phyloP scores from a whole-genome alignment of 2,888 invertebrate genomes.

The Phyllotreta cruciferae region DNA sequence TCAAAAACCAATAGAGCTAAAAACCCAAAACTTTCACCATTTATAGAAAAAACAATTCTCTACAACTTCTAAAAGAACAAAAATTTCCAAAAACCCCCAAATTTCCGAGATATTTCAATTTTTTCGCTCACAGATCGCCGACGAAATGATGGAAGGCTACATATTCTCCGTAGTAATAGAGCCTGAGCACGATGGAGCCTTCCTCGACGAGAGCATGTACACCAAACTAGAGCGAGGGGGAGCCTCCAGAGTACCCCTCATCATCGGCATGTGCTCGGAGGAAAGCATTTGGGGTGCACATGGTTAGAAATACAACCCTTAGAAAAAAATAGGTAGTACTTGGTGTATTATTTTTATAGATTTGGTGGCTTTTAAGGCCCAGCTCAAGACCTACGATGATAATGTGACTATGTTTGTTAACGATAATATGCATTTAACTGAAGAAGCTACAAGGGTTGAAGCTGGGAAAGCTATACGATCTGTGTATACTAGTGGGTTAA shows the following conservation, averaged over 20 bases:
- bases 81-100: too few relatives aligned
- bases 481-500: slow-evolving; percentile 33
- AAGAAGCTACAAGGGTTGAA: slow-evolving; percentile 25
- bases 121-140: slow-evolving; percentile 19
- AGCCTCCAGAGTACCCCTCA: slow-evolving; percentile 8
- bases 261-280: slow-evolving; percentile 23
- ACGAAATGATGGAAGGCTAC: slow-evolving; percentile 30
- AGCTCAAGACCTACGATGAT: slow-evolving; percentile 31
- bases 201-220: slow-evolving; percentile 14
- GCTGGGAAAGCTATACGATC: slow-evolving; percentile 37
- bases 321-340: neutral
- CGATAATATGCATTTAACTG: slow-evolving; percentile 40
- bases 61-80: too few relatives aligned
- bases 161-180: slow-evolving; percentile 34
- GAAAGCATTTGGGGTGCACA: slow-evolving; percentile 17
- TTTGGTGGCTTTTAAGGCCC: slow-evolving; percentile 12
- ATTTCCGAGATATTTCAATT: neutral
- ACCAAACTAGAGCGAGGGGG: slow-evolving; percentile 5
- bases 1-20: too few relatives aligned
- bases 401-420: slow-evolving; percentile 36
- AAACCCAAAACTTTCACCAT: too few relatives aligned
- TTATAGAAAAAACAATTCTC: too few relatives aligned
- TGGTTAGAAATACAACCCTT: slow-evolving; percentile 3
- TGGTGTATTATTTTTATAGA: slow-evolving; percentile 12
- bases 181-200: slow-evolving; percentile 31